These are phyloP conservation scores for Thymallus thymallus DNA, from an alignment of 2,113 vertebrate species.

Conservation along the genomic window DNA sequence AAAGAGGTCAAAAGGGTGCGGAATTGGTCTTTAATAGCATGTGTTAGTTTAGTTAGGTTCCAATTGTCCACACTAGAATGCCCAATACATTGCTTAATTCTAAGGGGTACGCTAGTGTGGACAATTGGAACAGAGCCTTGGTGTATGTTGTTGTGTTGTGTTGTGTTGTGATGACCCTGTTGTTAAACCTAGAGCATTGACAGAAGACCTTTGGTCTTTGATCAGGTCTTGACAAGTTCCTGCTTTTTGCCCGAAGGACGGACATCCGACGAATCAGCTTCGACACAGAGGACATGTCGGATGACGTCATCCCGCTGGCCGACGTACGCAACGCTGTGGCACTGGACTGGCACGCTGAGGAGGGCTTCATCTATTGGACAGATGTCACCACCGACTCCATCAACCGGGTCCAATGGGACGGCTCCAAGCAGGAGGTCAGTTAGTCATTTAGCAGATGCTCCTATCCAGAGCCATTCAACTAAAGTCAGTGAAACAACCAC, in stretches of 20 bases:
- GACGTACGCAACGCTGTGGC: conserved; percentile 97
- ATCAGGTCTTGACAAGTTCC: conserved; percentile 99
- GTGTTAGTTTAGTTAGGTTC: not conserved
- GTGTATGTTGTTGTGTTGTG: conserved; percentile 44
- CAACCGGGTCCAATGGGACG: conserved; percentile 96
- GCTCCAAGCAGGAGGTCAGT: conserved; percentile 90
- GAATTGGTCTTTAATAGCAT: not conserved
- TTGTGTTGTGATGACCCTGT: conserved; percentile 69
- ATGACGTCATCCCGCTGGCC: conserved; percentile 94
- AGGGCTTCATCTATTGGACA: conserved; percentile 96
- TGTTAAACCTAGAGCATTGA: conserved; percentile 93
- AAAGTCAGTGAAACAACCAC: not conserved
- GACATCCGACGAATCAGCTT: conserved; percentile 99
- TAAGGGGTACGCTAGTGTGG: no score
- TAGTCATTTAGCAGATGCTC: not conserved
- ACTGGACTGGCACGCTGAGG: conserved; percentile 92
- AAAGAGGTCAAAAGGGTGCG: no score
- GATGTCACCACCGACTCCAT: conserved; percentile 97
- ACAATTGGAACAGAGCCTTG: not conserved
- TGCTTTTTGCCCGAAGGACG: conserved; percentile 99
- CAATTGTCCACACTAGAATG: no score
- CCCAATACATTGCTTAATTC: no score
- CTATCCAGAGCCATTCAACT: not conserved
- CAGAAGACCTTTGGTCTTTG: conserved; percentile 99
- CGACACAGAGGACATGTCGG: conserved; percentile 95